A percentile compares a stretch with the other conserved stretches of the same genome.
Conservation (phyloP, 1,140 invertebrate genomes). For the Hetaerina americana region DNA sequence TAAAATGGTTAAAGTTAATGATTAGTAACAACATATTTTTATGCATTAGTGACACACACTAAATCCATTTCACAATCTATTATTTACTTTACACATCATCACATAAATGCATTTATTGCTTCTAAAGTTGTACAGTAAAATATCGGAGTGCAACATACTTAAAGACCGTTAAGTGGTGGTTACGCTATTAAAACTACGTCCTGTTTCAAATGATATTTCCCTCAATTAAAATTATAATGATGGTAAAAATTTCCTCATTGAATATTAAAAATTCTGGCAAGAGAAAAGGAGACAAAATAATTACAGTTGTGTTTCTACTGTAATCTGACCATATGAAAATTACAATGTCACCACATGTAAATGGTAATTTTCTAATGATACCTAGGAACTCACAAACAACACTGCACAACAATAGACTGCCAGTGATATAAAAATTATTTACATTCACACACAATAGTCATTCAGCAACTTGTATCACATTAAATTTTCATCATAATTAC, state of each 20-base stretch:
- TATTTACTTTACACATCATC: no score
- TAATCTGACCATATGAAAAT: background rate
- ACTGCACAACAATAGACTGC: background rate
- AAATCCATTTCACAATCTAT: no score
- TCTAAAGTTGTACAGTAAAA: background rate
- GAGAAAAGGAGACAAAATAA: background rate
- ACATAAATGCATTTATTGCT: background rate
- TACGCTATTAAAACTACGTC: background rate
- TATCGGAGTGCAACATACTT: background rate
- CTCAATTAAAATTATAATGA: background rate
- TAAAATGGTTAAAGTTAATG: no score
- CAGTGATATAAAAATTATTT: background rate
- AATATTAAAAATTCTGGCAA: background rate
- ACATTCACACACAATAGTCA: background rate
- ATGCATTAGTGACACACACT: no score
- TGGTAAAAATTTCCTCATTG: background rate
- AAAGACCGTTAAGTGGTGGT: background rate
- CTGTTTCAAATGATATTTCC: background rate
- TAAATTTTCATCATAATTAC: background rate
- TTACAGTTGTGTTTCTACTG: background rate
- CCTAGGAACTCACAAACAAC: background rate
- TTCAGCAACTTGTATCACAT: background rate
- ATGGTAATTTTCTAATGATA: background rate
- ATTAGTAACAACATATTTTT: no score
- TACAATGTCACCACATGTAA: background rate